Conservation (phyloP, 2,113 vertebrate species). For the Gopherus flavomarginatus region DNA sequence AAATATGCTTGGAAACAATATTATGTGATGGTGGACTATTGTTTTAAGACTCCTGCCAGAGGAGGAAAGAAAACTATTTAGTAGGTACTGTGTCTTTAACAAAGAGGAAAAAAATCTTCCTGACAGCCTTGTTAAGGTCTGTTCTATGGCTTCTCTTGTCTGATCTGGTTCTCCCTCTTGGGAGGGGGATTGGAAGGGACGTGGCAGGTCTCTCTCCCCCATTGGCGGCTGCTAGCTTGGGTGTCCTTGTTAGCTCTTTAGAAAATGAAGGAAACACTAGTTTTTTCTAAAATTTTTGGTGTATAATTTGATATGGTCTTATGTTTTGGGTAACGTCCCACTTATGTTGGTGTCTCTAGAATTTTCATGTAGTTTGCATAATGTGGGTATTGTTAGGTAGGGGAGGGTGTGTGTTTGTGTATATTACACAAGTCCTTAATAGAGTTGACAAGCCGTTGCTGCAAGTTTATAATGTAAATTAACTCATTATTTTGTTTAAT, state of each 20-base stretch:
- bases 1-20: neutral
- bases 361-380: neutral
- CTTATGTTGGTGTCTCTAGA: neutral
- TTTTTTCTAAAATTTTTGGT: neutral
- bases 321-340: neutral
- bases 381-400: no score
- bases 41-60: neutral
- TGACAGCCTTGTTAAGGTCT: neutral
- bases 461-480: neutral
- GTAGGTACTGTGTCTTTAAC: neutral
- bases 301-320: neutral
- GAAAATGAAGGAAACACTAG: neutral
- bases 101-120: neutral
- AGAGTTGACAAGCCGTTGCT: neutral
- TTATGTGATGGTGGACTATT: neutral
- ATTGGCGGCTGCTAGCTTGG: neutral
- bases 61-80: neutral
- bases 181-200: neutral
- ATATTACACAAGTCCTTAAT: neutral
- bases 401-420: no score
- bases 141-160: neutral
- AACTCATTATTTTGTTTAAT: no score
- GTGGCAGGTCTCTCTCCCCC: neutral
- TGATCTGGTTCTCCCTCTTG: neutral
- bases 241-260: neutral